Base-by-base conservation (phyloP, 2,888 invertebrate species). In the Hemicrepidius hirtus region DNA sequence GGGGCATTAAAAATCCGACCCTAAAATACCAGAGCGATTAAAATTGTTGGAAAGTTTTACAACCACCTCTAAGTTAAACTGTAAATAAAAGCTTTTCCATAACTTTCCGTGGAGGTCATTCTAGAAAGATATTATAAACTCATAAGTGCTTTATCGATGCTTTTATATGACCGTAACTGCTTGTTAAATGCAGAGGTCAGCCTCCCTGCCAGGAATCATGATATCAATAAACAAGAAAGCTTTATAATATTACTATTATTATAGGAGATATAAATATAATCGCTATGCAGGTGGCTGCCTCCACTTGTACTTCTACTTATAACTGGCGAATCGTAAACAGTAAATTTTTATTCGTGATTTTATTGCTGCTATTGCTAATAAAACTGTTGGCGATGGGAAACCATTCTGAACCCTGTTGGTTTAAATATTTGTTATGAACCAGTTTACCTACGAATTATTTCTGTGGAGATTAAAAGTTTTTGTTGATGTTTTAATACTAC, bases 161-260 rank as follows among this genome's bases (percentile, higher is more conserved):
- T 55, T 57, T 66, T 57, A 66, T 66, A 9, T 32, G 44, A 44
- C 55, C 44, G 66, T 44, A 40, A 44, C 18, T 44, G 53, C 44
- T n/a, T 53, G 53, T 66, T 55, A 55, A 49, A 66, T 66, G 16
- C 57, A 53, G 57, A 57, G 55, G 66, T 64, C 64, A 64, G 44
- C 55, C 40, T 66, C 37, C 66, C 55, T 66, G 55, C 28, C 44
- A 66, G 16, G 55, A 57, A 57, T 55, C 44, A 44, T 44, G 32
- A 20, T 57, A 55, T 44, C 55, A 66, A 66, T 66, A 66, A 66
- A 66, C 44, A 41, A 66, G 21, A 12, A 20, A 57, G 40, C 41
- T 66, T 57, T 66, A 66, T 66, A 66, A 44, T 66, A 66, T 66
- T 57, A 32, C 53, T 44, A 55, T 66, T 55, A 66, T 57, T 57